Evolutionary conservation across 2,113 vertebrate species (phyloP), one percentile per base, ranked within the genome.

Genomic region (Barnardius zonarius): DNA sequence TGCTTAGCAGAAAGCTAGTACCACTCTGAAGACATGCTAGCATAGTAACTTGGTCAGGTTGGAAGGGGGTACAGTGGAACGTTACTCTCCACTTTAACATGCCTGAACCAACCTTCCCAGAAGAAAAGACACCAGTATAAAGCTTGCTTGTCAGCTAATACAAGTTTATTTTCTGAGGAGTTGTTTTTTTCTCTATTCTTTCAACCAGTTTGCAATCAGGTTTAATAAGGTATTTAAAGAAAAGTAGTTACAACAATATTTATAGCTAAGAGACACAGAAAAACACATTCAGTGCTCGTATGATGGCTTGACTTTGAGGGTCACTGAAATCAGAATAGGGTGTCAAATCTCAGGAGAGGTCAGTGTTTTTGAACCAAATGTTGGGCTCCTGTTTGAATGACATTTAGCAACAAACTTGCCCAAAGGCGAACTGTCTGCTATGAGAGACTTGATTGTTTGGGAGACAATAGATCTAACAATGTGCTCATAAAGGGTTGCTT

Each of bases 141-240:
- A 93, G 64, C 79, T 96, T 41, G 30, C 66, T 23, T 43, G 67
- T 92, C 87, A 93, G 78, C 39, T 70, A 83, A 93, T 86, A n/a
- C 19, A 92, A 70, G 3, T 16, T 77, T 88, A 72, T 88, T 96
- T 57, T 90, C 62, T 87, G 85, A 90, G 31, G 41, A 62, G 57
- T 52, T 43, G 1, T 9, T 18, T 52, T 19, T 18, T 52, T 19
- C 33, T 3, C 33, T 70, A 89, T 94, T 86, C 16, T 92, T 49
- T 92, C 72, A 81, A 67, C 83, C 73, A 90, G 69, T 95, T 96
- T 96, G 14, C 49, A 87, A 78, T 96, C 77, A 89, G 15, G 57
- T 75, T 96, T 95, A 96, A 95, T 96, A 90, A 93, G 55, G 57
- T 77, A 75, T 93, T 96, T 96, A 95, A 96, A 84, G 85, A 90